phyloP scores from a whole-genome alignment of 2,888 invertebrate genomes.

The Chorisops tibialis region DNA sequence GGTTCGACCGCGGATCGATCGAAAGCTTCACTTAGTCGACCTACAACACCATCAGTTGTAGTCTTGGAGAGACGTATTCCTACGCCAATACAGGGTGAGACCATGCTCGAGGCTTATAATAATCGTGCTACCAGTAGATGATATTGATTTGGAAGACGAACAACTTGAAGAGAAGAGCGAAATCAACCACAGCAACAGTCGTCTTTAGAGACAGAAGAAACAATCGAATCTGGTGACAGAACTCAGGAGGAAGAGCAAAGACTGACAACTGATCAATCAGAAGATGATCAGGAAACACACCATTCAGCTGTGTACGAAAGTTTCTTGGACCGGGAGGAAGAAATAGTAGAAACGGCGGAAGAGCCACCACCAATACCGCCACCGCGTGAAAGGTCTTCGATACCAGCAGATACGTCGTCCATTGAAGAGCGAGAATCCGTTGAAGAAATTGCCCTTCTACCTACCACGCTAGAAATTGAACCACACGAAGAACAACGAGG shows the following conservation, averaged over 20 bases:
- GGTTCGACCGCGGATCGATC: conserved; percentile 57
- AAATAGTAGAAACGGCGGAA: conserved; percentile 22
- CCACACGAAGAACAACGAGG: conserved; percentile 17
- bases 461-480: conserved; percentile 26
- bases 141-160: conserved; percentile 50
- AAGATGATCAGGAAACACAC: neutral
- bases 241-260: conserved; percentile 36
- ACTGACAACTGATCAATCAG: conserved; percentile 28
- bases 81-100: conserved; percentile 62
- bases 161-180: too few species aligned
- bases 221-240: conserved; percentile 33
- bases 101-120: conserved; percentile 62
- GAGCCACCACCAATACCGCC: conserved; percentile 42
- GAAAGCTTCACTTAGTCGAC: conserved; percentile 56
- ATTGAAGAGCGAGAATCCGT: conserved; percentile 8
- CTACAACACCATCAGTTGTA: conserved; percentile 61
- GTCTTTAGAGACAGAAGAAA: too few species aligned
- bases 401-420: conserved; percentile 10
- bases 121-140: conserved; percentile 63
- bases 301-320: neutral
- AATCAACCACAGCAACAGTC: conserved; percentile 19
- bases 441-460: conserved; percentile 8
- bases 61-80: conserved; percentile 60
- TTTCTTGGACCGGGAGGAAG: neutral
- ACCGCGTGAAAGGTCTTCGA: conserved; percentile 42